A percentile compares a stretch with the other conserved stretches of the same genome.
phyloP scores from a whole-genome alignment of 2,113 vertebrate species.

The Geothlypis trichas region DNA sequence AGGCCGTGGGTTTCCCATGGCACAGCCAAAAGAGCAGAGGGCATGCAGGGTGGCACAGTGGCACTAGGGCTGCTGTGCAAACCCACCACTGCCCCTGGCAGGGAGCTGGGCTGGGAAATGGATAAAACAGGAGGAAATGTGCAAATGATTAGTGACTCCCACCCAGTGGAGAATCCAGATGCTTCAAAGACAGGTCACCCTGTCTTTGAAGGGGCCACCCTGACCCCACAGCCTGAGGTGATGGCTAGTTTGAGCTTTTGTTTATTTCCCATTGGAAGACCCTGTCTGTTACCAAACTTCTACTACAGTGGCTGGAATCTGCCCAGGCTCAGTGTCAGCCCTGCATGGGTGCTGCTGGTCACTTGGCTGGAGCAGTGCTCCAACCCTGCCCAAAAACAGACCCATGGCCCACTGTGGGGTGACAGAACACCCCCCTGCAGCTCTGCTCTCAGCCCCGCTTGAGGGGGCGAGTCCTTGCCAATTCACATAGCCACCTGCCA shows the following conservation, averaged over 20 bases:
- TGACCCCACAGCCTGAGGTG: not conserved
- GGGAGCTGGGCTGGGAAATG: not conserved
- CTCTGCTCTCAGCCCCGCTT: not conserved
- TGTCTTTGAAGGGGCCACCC: too few species aligned
- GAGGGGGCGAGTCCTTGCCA: accelerated
- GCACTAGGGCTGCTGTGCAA: not conserved
- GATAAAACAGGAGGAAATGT: not conserved
- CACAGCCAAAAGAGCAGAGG: not conserved
- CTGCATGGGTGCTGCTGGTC: not conserved
- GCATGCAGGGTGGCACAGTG: not conserved
- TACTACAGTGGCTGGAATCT: accelerated
- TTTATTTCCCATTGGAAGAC: not conserved
- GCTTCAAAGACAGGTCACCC: not conserved
- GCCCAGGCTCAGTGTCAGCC: not conserved
- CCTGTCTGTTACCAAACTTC: not conserved
- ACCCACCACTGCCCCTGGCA: not conserved
- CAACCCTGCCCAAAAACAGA: not conserved
- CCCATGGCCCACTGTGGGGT: accelerated
- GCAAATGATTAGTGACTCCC: not conserved
- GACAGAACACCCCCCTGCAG: not conserved
- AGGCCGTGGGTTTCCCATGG: not conserved
- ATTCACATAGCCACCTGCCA: not conserved
- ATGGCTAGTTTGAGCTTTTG: not conserved
- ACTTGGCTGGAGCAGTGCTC: not conserved
- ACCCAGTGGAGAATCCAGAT: not conserved